Conservation (phyloP, 2,113 vertebrate genomes). For the Caretta caretta region DNA sequence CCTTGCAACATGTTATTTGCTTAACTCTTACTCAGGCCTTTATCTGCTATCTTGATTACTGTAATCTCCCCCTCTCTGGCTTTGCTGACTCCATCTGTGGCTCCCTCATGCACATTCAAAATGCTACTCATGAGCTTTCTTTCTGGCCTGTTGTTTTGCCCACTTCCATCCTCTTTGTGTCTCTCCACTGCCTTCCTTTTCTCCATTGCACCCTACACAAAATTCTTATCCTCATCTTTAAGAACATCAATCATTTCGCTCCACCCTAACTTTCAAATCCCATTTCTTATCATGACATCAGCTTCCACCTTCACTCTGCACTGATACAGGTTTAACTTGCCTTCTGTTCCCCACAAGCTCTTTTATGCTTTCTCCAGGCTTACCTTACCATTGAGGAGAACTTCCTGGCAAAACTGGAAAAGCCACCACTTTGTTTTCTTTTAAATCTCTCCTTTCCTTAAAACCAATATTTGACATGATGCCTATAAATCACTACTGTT, state of each 20-base stretch:
- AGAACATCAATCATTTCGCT: not conserved
- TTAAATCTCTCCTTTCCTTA: not conserved
- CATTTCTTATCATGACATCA: not conserved
- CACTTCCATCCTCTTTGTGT: not conserved
- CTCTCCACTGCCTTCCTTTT: not conserved
- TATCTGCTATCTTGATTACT: conserved; percentile 27
- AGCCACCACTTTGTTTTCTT: not conserved
- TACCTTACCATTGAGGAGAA: not conserved
- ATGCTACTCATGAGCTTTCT: not conserved
- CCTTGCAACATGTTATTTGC: conserved; percentile 17
- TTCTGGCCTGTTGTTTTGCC: not conserved
- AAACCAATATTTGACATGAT: rapidly evolving
- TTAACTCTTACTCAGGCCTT: conserved; percentile 25
- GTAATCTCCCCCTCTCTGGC: not conserved
- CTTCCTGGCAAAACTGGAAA: not conserved
- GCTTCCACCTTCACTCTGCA: rapidly evolving
- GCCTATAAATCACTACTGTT: not conserved
- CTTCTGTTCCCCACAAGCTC: not conserved
- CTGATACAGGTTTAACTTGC: not conserved
- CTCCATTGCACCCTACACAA: not conserved
- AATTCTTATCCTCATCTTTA: not conserved
- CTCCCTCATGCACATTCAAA: not conserved
- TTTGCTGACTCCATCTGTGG: not conserved
- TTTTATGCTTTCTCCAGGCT: not conserved
- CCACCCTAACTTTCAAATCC: not conserved